These are phyloP conservation scores for Drosophila leontia DNA, from an alignment of 1,140 invertebrate species.

Conservation along the genomic window DNA sequence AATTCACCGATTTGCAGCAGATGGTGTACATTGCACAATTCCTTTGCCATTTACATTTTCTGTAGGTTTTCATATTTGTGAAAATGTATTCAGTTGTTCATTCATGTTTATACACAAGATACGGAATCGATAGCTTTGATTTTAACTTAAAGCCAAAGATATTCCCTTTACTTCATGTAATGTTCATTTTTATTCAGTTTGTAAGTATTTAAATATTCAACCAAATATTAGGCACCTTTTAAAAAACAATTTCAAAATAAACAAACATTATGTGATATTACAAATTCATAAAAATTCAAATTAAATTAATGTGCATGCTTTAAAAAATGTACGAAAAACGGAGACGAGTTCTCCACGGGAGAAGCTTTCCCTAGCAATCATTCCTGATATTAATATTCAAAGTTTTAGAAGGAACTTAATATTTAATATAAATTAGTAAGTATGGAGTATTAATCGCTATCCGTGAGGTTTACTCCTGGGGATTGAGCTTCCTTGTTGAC, in stretches of 20 bases:
- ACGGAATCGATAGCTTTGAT: background rate
- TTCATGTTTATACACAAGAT: background rate
- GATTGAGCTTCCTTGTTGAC: background rate
- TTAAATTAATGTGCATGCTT: background rate
- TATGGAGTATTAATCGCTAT: conserved; percentile 9
- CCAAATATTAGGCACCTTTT: conserved; percentile 5
- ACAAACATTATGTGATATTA: background rate
- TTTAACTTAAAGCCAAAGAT: background rate
- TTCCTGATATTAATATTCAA: background rate
- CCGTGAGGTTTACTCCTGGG: background rate
- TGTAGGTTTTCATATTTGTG: background rate
- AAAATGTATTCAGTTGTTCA: conserved; percentile 7
- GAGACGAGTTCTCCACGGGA: conserved; percentile 1
- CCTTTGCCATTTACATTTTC: background rate
- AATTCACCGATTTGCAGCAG: conserved; percentile 14
- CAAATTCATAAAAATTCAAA: background rate
- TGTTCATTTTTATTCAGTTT: conserved; percentile 15
- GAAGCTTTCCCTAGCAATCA: background rate
- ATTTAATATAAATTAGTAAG: background rate
- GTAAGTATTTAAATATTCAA: conserved; percentile 7
- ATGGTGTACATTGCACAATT: conserved; percentile 6
- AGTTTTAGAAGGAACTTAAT: conserved; percentile 1
- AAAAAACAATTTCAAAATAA: background rate
- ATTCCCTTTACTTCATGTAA: background rate
- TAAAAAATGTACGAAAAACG: background rate